Evolutionary conservation across 1,140 invertebrate genomes (phyloP), one percentile per base, ranked within the genome.

Genomic region (Bombyx mandarina): DNA sequence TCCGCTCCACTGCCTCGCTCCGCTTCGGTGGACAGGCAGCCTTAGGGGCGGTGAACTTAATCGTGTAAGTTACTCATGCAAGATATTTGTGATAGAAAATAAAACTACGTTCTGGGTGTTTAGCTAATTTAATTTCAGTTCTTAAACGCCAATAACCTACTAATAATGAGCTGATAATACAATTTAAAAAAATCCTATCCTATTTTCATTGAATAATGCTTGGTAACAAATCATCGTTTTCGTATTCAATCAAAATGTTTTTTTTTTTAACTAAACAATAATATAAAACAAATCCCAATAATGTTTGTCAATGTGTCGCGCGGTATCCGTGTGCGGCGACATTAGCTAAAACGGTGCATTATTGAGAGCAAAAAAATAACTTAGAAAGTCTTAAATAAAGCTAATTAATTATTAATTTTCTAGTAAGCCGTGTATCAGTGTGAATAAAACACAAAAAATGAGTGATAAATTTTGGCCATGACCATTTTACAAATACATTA

Each of bases 101-200:
- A 35, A 35, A 35, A 35, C 26, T 35, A 2, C 26, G 26, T 35
- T 35, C 26, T 35, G 26, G 26, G 79, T 84, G 79, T 84, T 84
- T 87, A 87, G 82, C 84, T 87, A 87, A 76, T 87, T 87, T 85
- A 84, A 84, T 85, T 79, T 87, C 84, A 87, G 84, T 87, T 87
- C 84, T 87, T 87, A 87, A 87, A 82, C 81, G 84, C 82, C 82
- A 82, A 80, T 84, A 86, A 82, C 79, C 81, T 85, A 87, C 77
- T 77, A 87, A 77, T 84, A 82, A 84, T 85, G 83, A 87, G 83
- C 83, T 78, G 79, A 82, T 87, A 87, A 87, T 85, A 87, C 84
- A 87, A 87, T 87, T 84, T 77, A 83, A 82, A 86, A 77, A 84
- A 85, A 78, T 73, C 71, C 75, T 84, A 83, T 67, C 72, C 79